phyloP scores from a whole-genome alignment of 2,113 vertebrate species.

The Halichoerus grypus region DNA sequence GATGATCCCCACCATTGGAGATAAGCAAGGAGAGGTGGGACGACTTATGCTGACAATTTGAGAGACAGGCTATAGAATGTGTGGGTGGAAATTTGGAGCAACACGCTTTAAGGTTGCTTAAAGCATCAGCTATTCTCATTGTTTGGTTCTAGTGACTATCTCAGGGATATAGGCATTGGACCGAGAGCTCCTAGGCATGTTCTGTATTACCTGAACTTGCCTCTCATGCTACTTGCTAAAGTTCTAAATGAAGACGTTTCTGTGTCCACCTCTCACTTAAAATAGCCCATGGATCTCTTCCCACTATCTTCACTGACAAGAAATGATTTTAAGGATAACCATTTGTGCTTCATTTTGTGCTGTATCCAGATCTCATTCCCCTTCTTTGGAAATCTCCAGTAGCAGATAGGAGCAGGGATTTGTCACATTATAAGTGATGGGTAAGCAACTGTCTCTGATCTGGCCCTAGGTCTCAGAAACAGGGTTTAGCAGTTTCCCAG shows the following conservation, averaged over 20 bases:
- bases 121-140: not conserved
- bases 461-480: not conserved
- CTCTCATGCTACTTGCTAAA: not conserved
- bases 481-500: not conserved
- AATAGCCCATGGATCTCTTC: not conserved
- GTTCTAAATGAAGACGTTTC: not conserved
- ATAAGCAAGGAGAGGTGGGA: not conserved
- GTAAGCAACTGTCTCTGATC: not conserved
- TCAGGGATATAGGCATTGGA: fast-evolving
- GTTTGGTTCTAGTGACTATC: not conserved
- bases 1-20: not conserved
- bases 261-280: not conserved
- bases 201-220: not conserved
- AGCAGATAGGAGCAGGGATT: not conserved
- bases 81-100: not conserved
- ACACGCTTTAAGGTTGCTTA: not conserved
- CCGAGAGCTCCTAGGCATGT: not conserved
- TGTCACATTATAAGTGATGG: not conserved
- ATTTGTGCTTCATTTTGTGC: not conserved
- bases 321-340: not conserved
- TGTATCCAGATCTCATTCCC: not conserved
- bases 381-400: not conserved
- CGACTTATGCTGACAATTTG: not conserved
- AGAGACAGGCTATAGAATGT: fast-evolving
- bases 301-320: not conserved